Evolutionary conservation across 2,113 vertebrate species (phyloP).

Genomic region (Mirza zaza): DNA sequence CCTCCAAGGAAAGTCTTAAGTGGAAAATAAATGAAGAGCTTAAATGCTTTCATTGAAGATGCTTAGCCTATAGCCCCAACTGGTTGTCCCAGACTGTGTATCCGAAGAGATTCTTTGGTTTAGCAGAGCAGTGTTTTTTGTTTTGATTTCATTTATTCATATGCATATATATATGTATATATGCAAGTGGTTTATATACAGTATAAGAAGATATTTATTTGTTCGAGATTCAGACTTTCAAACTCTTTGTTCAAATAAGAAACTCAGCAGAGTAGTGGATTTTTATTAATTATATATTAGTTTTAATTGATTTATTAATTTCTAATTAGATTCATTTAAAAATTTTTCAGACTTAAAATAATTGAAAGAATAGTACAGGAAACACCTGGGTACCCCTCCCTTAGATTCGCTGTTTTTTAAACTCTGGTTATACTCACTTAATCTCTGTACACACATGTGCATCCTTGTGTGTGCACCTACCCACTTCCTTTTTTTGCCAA

Average conservation of each 20-base stretch:
- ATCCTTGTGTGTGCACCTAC: neutral
- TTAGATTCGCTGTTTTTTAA: conserved; percentile 3
- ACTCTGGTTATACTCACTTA: neutral
- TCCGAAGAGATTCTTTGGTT: neutral
- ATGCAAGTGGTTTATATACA: neutral
- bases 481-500: neutral
- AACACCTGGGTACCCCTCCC: neutral
- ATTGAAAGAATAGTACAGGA: neutral
- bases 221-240: neutral
- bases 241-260: neutral
- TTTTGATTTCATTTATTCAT: neutral
- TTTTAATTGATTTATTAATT: neutral
- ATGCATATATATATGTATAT: neutral
- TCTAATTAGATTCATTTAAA: conserved; percentile 14
- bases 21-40: neutral
- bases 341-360: neutral
- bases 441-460: neutral
- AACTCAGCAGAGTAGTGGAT: neutral
- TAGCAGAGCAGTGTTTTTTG: neutral
- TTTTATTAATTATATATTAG: neutral
- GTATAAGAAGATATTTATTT: neutral
- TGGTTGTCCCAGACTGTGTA: neutral
- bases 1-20: neutral
- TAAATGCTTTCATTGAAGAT: neutral
- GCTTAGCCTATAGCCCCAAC: neutral